Evolutionary conservation across 2,113 vertebrate genomes (phyloP).

Genomic region (Microtus montanus): DNA sequence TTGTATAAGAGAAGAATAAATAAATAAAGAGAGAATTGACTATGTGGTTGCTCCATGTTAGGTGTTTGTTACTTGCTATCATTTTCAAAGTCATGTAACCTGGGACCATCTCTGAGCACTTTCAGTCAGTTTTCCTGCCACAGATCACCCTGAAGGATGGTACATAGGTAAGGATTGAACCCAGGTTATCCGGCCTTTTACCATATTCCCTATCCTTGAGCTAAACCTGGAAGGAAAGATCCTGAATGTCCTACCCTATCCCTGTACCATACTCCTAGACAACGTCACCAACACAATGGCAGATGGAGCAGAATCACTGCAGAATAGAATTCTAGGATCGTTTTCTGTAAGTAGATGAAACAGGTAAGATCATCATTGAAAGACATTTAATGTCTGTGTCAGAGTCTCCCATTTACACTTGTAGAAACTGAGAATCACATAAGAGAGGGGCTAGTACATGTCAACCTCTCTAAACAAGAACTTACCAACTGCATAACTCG

Average conservation of each 20-base stretch:
- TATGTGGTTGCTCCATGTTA: background rate
- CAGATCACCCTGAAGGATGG: background rate
- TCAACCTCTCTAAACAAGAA: background rate
- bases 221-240: background rate
- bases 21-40: background rate
- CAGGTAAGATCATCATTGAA: background rate
- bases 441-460: no score
- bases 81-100: fast-evolving
- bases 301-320: fast-evolving
- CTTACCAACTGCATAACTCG: background rate
- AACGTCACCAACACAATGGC: fast-evolving
- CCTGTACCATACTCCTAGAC: no score
- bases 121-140: background rate
- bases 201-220: background rate
- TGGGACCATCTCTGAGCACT: background rate
- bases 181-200: no score
- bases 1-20: background rate
- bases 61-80: background rate
- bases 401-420: no score
- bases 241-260: fast-evolving
- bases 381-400: background rate
- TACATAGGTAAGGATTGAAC: background rate
- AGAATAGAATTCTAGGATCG: background rate
- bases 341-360: background rate
- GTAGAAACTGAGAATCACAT: no score